phyloP scores from a whole-genome alignment of 37 sponge, comb jelly and placozoan genomes.

The Halichondria panicea region DNA sequence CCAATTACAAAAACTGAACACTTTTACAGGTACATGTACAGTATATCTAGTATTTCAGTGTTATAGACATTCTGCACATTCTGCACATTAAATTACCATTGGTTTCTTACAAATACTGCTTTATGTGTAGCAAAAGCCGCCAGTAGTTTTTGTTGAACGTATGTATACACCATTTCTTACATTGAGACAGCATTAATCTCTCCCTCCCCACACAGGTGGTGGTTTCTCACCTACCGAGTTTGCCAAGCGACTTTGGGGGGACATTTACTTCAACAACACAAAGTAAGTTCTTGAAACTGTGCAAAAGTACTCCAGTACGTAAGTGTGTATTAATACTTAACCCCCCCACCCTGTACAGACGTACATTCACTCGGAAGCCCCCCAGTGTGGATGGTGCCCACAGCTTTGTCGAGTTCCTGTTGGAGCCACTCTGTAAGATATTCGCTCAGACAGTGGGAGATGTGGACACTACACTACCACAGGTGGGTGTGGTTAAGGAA shows the following conservation, averaged over 20 bases:
- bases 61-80: too few species aligned
- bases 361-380: slow-evolving; percentile 85
- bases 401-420: slow-evolving; percentile 93
- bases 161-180: too few species aligned
- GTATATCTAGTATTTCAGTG: too few species aligned
- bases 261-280: slow-evolving; percentile 84
- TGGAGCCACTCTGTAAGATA: slow-evolving; percentile 95
- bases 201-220: slow-evolving; percentile 35
- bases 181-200: too few species aligned
- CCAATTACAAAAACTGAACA: too few species aligned
- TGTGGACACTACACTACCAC: slow-evolving; percentile 87
- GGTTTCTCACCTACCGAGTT: slow-evolving; percentile 78
- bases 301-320: background rate
- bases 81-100: too few species aligned
- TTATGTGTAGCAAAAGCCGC: too few species aligned
- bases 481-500: too few species aligned
- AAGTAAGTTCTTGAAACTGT: slow-evolving; percentile 52
- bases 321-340: background rate
- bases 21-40: too few species aligned
- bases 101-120: too few species aligned
- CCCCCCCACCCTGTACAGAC: slow-evolving; percentile 23
- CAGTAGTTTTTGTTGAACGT: too few species aligned
- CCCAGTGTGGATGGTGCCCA: slow-evolving; percentile 62
- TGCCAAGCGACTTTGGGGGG: slow-evolving; percentile 93
- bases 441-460: slow-evolving; percentile 90